A percentile compares a stretch with the other conserved stretches of the same genome.
Evolutionary conservation across 2,888 invertebrate genomes (phyloP).

Genomic region (Acanthosoma haemorrhoidale): DNA sequence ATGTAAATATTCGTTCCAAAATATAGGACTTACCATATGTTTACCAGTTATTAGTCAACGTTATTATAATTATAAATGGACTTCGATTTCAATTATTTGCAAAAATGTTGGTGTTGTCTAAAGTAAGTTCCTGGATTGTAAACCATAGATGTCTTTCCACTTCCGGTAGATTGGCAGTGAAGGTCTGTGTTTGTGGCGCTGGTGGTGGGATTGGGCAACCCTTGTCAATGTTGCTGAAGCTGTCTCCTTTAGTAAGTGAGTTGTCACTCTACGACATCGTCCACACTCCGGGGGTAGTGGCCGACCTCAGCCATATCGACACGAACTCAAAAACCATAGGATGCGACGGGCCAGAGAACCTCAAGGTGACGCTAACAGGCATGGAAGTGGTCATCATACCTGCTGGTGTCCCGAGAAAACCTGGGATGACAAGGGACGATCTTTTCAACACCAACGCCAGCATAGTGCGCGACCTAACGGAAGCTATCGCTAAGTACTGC

Average conservation of each 20-base stretch:
- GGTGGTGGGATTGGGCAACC: constrained; percentile 98
- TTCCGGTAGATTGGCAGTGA: constrained; percentile 58
- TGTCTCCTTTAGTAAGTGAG: constrained; percentile 75
- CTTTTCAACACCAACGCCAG: constrained; percentile 96
- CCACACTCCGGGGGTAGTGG: constrained; percentile 91
- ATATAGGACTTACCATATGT: too few relatives aligned
- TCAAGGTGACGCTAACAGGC: constrained; percentile 65
- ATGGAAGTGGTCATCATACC: constrained; percentile 88
- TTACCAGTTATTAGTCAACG: too few relatives aligned
- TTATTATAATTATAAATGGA: too few relatives aligned
- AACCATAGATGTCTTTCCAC: too few relatives aligned
- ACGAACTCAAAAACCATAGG: constrained; percentile 73
- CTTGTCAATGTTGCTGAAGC: constrained; percentile 82
- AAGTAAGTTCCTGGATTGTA: background rate
- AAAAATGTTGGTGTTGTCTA: background rate
- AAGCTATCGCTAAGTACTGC: constrained; percentile 69
- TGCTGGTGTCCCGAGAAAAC: constrained; percentile 97
- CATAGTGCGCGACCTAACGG: constrained; percentile 82
- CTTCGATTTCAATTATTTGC: too few relatives aligned
- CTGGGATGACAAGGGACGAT: constrained; percentile 98
- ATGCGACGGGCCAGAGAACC: constrained; percentile 69
- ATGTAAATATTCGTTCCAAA: too few relatives aligned
- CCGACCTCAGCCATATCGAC: constrained; percentile 94
- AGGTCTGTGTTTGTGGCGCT: constrained; percentile 94
- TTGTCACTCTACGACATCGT: constrained; percentile 90